Evolutionary conservation across 2,888 invertebrate genomes (phyloP).

Genomic region (Gymnosoma rotundatum): DNA sequence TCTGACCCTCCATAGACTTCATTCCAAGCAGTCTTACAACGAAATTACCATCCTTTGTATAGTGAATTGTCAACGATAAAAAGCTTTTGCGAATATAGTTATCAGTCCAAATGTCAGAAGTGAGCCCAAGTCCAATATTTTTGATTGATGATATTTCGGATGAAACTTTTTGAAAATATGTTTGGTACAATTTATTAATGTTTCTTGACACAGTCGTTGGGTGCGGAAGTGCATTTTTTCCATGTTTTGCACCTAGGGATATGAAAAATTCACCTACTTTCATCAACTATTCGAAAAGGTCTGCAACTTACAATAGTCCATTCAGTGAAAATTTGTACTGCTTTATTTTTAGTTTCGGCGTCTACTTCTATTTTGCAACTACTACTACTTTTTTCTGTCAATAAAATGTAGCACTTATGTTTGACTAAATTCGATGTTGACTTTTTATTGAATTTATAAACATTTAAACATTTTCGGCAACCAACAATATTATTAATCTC

Average conservation of each 20-base stretch:
- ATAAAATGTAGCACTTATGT: too few relatives aligned
- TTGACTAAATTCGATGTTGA: too few relatives aligned
- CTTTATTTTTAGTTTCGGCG: conserved; percentile 46
- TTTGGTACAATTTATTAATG: conserved; percentile 45
- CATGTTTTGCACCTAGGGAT: conserved; percentile 59
- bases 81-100: conserved; percentile 56
- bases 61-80: conserved; percentile 62
- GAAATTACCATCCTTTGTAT: conserved; percentile 58
- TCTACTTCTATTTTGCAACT: conserved; percentile 28
- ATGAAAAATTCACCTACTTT: conserved; percentile 46
- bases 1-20: conserved; percentile 56
- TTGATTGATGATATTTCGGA: conserved; percentile 52
- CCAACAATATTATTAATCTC: too few relatives aligned
- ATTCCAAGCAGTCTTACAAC: conserved; percentile 55
- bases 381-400: too few relatives aligned
- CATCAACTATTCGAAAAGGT: conserved; percentile 48
- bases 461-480: too few relatives aligned
- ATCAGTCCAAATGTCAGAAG: conserved; percentile 63
- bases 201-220: conserved; percentile 64
- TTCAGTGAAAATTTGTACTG: too few relatives aligned
- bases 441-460: too few relatives aligned
- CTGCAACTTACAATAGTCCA: conserved; percentile 63
- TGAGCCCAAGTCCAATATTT: conserved; percentile 56
- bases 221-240: conserved; percentile 53
- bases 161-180: conserved; percentile 39